Base-by-base conservation (phyloP, 2,113 vertebrate species). In the Mus spicilegus region DNA sequence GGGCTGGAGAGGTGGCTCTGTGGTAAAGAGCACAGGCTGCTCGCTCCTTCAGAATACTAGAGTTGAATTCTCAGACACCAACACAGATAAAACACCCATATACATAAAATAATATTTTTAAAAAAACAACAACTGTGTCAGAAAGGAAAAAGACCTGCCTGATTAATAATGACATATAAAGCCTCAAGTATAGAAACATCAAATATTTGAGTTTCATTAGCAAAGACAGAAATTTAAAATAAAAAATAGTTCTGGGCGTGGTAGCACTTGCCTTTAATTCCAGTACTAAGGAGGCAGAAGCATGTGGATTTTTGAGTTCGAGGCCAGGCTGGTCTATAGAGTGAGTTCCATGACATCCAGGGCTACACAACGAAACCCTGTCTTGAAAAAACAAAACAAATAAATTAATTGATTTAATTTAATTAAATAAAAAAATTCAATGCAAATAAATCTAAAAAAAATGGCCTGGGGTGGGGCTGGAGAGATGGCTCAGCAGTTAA, bases 191-290 rank as follows among this genome's bases (percentile, higher is more conserved):
- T 0, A 61, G 84, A 46, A 94, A 20, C 13, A 81, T 72, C 8
- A 58, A 10, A 80, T 6, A 19, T 92, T 54, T 82, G 56, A 82
- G 61, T 75, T 94, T 96, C 22, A 33, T 91, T 95, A 90, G 65
- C 78, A 96, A 70, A 95, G 16, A 26, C n/a, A 91, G 1, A 92
- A 30, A 54, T 89, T 93, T 77, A 94, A 89, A 89, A 67, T 14
- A 88, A 26, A 26, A 88, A 75, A 73, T 39, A 20, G 46, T 39
- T 42, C 61, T 42, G 7, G 16, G 14, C 19, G 1, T 65, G 26
- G 8, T 85, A 49, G 61, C 61, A 26, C 22, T 69, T 16, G 56
- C 80, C 7, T 61, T 84, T 84, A 63, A 42, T 84, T n/a, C 36
- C 56, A 84, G 81, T 13, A 28, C 24, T 42, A 17, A 56, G n/a